Evolutionary conservation across 2,888 invertebrate species (phyloP).

Genomic region (Acrocera orbiculus): DNA sequence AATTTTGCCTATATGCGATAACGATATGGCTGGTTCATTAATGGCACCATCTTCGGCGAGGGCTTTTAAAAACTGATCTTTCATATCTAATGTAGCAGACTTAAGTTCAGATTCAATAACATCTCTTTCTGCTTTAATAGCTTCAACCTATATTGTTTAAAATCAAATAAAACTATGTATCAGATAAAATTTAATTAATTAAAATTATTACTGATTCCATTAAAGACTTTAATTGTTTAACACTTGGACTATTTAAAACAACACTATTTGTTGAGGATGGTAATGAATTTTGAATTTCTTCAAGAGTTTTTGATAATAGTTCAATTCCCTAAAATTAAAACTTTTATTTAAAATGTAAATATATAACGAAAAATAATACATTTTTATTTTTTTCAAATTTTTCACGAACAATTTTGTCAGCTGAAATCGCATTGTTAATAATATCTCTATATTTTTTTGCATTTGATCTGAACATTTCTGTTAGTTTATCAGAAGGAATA

Average conservation of each 20-base stretch:
- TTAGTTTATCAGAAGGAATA: slow-evolving; percentile 71
- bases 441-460: slow-evolving; percentile 85
- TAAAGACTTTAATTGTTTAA: slow-evolving; percentile 47
- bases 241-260: slow-evolving; percentile 41
- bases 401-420: slow-evolving; percentile 68
- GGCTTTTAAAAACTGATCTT: slow-evolving; percentile 57
- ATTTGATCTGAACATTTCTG: slow-evolving; percentile 75
- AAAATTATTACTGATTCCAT: slow-evolving; percentile 48
- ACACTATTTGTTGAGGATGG: slow-evolving; percentile 43
- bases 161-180: not conserved
- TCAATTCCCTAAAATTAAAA: slow-evolving; percentile 46
- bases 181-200: too few relatives aligned
- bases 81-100: slow-evolving; percentile 63
- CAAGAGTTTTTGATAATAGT: slow-evolving; percentile 58
- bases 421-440: slow-evolving; percentile 72
- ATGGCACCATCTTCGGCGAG: slow-evolving; percentile 60
- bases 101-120: slow-evolving; percentile 75
- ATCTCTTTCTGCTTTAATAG: slow-evolving; percentile 76
- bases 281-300: slow-evolving; percentile 48
- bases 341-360: not conserved
- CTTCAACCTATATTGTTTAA: slow-evolving; percentile 43
- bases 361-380: slow-evolving; percentile 20
- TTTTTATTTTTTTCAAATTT: slow-evolving; percentile 60
- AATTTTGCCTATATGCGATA: slow-evolving; percentile 51
- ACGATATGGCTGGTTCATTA: slow-evolving; percentile 55